Percentiles rank a stretch among this genome's conserved stretches.
phyloP scores from a whole-genome alignment of 2,797 vertebrate species.

The Phylloscopus collybita region DNA sequence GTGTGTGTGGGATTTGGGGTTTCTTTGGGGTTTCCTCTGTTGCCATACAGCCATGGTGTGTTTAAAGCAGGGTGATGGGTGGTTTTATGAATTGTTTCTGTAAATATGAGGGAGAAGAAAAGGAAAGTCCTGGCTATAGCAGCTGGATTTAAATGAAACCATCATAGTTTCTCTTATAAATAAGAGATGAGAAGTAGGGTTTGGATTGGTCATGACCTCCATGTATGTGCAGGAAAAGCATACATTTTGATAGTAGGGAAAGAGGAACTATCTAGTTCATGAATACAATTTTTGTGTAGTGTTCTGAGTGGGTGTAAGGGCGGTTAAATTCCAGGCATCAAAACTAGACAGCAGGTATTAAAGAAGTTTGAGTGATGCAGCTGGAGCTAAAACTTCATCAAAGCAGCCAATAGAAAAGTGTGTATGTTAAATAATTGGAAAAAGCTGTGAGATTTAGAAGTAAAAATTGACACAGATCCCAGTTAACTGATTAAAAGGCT shows the following conservation, averaged over 20 bases:
- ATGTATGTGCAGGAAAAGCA: neutral
- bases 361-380: neutral
- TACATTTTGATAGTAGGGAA: neutral
- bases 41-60: neutral
- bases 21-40: neutral
- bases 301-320: neutral
- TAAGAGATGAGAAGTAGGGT: neutral
- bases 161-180: neutral
- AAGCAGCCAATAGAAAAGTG: neutral
- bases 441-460: neutral
- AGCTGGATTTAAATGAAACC: neutral
- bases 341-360: neutral
- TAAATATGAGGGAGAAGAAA: neutral
- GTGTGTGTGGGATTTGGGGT: neutral
- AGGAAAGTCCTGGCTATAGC: neutral
- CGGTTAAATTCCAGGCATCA: neutral
- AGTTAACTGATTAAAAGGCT: neutral
- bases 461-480: neutral
- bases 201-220: accelerated
- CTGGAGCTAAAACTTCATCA: neutral
- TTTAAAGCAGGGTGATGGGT: neutral
- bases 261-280: neutral
- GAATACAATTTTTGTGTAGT: neutral
- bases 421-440: neutral
- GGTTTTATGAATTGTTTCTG: neutral